These are phyloP conservation scores for Gastrophysa polygoni DNA, from an alignment of 2,888 invertebrate genomes.

Conservation along the genomic window DNA sequence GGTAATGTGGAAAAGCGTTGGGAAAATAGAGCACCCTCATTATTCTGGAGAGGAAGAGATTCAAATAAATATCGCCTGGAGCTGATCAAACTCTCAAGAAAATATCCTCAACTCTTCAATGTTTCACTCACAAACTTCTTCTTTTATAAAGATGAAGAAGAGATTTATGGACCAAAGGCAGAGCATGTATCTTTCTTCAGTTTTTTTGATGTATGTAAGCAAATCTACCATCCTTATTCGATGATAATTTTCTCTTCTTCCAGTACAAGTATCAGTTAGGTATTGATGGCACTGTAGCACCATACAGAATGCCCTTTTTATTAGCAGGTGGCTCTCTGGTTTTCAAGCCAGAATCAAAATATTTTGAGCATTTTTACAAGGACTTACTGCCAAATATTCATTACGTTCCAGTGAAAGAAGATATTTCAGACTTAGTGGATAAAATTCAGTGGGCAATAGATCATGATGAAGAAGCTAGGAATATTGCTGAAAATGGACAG, in stretches of 20 bases:
- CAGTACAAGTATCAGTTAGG: slow-evolving; percentile 95
- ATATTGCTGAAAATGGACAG: slow-evolving; percentile 71
- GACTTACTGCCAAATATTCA: slow-evolving; percentile 77
- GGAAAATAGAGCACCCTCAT: slow-evolving; percentile 74
- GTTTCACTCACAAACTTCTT: slow-evolving; percentile 95
- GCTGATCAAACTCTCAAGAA: slow-evolving; percentile 77
- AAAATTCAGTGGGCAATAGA: slow-evolving; percentile 78
- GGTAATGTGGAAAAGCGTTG: slow-evolving; percentile 74
- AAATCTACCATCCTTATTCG: neutral
- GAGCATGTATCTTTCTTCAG: slow-evolving; percentile 88
- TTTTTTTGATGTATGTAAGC: slow-evolving; percentile 84
- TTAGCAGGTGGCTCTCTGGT: slow-evolving; percentile 86
- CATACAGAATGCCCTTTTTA: slow-evolving; percentile 92
- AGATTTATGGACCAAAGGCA: slow-evolving; percentile 84
- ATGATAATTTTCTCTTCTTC: slow-evolving; percentile 46
- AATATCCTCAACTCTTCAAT: slow-evolving; percentile 81
- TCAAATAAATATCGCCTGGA: slow-evolving; percentile 84
- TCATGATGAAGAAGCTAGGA: slow-evolving; percentile 70
- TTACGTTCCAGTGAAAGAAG: slow-evolving; percentile 80
- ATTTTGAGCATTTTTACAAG: slow-evolving; percentile 92
- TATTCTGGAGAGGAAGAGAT: slow-evolving; percentile 94
- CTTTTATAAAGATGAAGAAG: slow-evolving; percentile 86
- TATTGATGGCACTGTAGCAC: slow-evolving; percentile 96
- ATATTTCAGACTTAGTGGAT: slow-evolving; percentile 81
- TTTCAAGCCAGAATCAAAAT: slow-evolving; percentile 91